Conservation (phyloP, 35 echinoderm and acorn worm genomes). For the Heliocidaris tuberculata region DNA sequence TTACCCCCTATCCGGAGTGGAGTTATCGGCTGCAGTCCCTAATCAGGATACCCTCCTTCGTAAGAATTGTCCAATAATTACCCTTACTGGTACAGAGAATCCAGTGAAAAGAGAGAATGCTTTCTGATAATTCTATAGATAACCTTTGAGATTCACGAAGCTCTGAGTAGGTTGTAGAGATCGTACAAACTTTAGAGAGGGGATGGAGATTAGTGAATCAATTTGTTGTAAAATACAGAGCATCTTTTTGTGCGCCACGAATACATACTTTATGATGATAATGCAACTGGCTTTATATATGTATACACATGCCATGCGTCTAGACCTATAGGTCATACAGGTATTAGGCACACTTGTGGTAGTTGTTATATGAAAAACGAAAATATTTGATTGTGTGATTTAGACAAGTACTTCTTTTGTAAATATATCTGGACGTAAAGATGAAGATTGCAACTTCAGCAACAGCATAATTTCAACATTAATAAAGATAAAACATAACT, state of each 20-base stretch:
- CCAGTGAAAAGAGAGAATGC: neutral
- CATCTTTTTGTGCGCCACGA: neutral
- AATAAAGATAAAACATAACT: too few species aligned
- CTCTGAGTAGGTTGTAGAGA: constrained; percentile 5
- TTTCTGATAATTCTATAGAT: neutral
- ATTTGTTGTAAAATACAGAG: neutral
- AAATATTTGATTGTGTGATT: too few species aligned
- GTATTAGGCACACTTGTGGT: too few species aligned
- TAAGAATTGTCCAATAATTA: constrained; percentile 30
- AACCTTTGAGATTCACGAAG: neutral
- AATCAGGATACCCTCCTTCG: neutral
- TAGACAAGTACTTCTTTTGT: too few species aligned
- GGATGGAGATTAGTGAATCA: neutral
- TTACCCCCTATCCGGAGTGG: neutral
- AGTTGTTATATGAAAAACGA: too few species aligned
- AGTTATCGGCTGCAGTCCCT: neutral
- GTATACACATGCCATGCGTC: too few species aligned
- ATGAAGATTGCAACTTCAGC: too few species aligned
- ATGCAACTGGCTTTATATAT: neutral
- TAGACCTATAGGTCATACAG: too few species aligned
- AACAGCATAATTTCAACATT: too few species aligned
- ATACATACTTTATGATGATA: neutral
- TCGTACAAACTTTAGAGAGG: neutral
- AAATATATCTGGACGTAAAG: too few species aligned
- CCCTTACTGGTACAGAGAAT: neutral